Conservation (phyloP, 2,888 invertebrate species). For the Caenorhabditis uteleia region DNA sequence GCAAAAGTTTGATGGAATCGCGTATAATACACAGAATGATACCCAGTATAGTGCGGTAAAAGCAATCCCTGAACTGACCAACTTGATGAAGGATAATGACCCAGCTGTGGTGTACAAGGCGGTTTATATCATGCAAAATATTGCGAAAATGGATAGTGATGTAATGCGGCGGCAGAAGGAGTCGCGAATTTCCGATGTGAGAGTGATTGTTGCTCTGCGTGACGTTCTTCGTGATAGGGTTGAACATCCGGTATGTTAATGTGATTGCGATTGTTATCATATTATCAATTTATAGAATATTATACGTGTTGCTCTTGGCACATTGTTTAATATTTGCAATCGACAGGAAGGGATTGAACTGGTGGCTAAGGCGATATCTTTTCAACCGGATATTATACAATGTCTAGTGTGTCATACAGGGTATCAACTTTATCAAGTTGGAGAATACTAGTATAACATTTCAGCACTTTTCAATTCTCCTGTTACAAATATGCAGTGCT, state of each 20-base stretch:
- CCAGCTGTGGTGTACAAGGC: constrained; percentile 58
- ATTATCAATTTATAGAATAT: constrained; percentile 47
- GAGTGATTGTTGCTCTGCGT: constrained; percentile 42
- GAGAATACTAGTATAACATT: constrained; percentile 1
- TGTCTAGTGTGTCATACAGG: constrained; percentile 38
- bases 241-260: constrained; percentile 26
- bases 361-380: constrained; percentile 24
- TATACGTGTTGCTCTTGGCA: constrained; percentile 48
- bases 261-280: not conserved
- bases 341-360: constrained; percentile 54
- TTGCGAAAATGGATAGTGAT: constrained; percentile 58
- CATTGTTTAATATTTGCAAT: constrained; percentile 59
- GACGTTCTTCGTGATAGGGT: constrained; percentile 39
- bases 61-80: constrained; percentile 60
- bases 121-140: constrained; percentile 56
- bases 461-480: constrained; percentile 48
- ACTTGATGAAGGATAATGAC: constrained; percentile 56
- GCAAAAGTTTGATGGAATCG: constrained; percentile 48
- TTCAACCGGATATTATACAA: constrained; percentile 35
- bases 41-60: constrained; percentile 29
- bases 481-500: constrained; percentile 64
- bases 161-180: constrained; percentile 26
- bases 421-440: constrained; percentile 11
- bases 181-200: constrained; percentile 39
- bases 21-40: constrained; percentile 16